Conservation (phyloP, 2,797 vertebrate species). For the Amphiprion clarkii region DNA sequence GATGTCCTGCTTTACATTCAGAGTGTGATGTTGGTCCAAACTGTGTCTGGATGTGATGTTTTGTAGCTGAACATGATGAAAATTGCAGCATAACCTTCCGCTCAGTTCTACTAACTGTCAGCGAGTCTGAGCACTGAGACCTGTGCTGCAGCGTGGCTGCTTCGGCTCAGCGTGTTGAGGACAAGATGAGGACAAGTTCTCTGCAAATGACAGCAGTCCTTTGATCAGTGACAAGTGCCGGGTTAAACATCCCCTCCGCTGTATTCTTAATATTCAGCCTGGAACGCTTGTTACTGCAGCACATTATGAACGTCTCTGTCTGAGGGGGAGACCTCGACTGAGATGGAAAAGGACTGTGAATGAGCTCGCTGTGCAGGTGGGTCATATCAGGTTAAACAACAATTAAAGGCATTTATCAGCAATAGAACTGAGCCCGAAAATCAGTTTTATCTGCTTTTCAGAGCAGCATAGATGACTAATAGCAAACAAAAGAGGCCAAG, state of each 20-base stretch:
- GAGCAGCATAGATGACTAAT: background rate
- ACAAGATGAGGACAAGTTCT: slow-evolving; percentile 12
- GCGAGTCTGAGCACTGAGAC: slow-evolving; percentile 8
- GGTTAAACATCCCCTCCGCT: slow-evolving; percentile 21
- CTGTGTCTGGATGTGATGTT: background rate
- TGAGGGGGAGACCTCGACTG: background rate
- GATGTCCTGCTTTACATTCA: background rate
- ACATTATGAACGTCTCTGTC: background rate
- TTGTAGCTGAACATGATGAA: slow-evolving; percentile 1
- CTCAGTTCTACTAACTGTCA: slow-evolving; percentile 10
- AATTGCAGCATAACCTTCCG: background rate
- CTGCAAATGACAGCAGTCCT: slow-evolving; percentile 23
- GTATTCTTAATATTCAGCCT: background rate
- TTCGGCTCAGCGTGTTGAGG: slow-evolving; percentile 19
- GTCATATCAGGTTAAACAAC: background rate
- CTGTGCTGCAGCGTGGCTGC: slow-evolving; percentile 7
- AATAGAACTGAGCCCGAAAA: background rate
- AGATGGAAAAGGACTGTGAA: background rate
- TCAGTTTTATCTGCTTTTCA: background rate
- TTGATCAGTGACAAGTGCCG: slow-evolving; percentile 23
- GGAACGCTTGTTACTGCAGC: background rate
- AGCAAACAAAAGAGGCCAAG: background rate
- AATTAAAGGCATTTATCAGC: background rate
- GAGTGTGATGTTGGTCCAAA: background rate
- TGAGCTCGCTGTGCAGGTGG: too few species aligned